phyloP scores from a whole-genome alignment of 1,140 invertebrate species.

The Drosophila repletoides region DNA sequence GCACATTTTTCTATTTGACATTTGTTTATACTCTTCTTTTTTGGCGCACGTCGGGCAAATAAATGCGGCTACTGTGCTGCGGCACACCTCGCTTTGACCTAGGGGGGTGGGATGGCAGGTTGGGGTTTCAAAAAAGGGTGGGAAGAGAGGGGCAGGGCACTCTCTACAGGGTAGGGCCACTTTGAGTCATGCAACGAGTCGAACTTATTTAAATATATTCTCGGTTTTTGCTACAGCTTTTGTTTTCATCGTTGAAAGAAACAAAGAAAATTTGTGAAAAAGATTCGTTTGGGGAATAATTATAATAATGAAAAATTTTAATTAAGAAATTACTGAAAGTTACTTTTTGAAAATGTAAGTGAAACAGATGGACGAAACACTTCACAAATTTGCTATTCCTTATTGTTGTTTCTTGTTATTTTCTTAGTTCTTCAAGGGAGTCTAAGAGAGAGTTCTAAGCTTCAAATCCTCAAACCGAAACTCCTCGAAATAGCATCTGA shows the following conservation, averaged over 20 bases:
- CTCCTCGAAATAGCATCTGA: too few species aligned
- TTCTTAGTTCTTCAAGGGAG: too few species aligned
- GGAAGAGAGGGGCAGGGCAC: not conserved
- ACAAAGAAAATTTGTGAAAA: constrained; percentile 1
- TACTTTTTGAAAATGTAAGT: too few species aligned
- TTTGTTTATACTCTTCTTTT: constrained; percentile 60
- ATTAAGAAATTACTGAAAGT: too few species aligned
- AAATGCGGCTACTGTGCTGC: constrained; percentile 51
- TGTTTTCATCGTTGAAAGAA: constrained; percentile 9
- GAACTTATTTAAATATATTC: constrained; percentile 33
- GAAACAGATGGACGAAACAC: too few species aligned
- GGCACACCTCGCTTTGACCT: constrained; percentile 19
- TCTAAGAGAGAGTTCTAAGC: too few species aligned
- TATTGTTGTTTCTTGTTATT: too few species aligned
- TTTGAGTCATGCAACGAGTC: constrained; percentile 60
- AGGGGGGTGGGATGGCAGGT: constrained; percentile 11
- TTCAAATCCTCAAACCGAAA: too few species aligned
- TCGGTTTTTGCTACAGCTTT: constrained; percentile 36
- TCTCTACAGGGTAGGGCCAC: constrained; percentile 19
- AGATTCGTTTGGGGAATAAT: constrained; percentile 9
- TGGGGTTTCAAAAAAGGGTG: too few species aligned
- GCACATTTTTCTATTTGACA: constrained; percentile 23
- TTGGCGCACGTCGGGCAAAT: constrained; percentile 22
- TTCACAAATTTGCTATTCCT: too few species aligned
- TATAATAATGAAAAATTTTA: too few species aligned